These are phyloP conservation scores for Belonocnema kinseyi DNA, from an alignment of 1,140 invertebrate genomes.

Conservation along the genomic window DNA sequence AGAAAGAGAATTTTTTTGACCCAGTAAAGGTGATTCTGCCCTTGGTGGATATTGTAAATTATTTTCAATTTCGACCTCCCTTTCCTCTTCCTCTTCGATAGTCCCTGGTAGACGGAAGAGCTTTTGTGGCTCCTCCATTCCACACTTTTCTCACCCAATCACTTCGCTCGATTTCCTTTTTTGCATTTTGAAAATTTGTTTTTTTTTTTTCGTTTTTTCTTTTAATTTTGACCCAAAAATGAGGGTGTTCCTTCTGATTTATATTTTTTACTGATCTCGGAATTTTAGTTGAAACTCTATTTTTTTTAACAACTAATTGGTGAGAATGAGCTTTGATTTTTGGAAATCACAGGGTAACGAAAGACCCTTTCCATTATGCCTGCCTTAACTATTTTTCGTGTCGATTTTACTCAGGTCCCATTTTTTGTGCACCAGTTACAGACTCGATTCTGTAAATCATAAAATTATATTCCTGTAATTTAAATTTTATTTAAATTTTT, in stretches of 20 bases:
- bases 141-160: constrained; percentile 40
- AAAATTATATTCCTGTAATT: background rate
- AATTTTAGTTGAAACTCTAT: background rate
- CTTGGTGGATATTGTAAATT: constrained; percentile 39
- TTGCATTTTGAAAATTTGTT: constrained; percentile 28
- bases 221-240: constrained; percentile 1
- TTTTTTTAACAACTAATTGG: background rate
- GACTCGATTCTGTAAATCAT: background rate
- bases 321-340: background rate
- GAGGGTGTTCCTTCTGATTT: background rate
- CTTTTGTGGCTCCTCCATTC: constrained; percentile 63
- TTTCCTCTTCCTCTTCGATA: constrained; percentile 69
- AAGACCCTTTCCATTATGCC: background rate
- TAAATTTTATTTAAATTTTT: no score
- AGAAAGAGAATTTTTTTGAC: constrained; percentile 40
- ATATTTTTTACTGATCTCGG: background rate
- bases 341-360: background rate
- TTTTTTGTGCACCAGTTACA: background rate
- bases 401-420: constrained; percentile 15
- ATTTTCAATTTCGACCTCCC: constrained; percentile 37
- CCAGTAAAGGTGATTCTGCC: constrained; percentile 62
- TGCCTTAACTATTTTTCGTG: background rate
- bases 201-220: constrained; percentile 23
- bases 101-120: constrained; percentile 69
- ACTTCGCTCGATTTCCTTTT: background rate